Conservation (phyloP, 1,140 invertebrate species). For the Ceratosolen solmsi region DNA sequence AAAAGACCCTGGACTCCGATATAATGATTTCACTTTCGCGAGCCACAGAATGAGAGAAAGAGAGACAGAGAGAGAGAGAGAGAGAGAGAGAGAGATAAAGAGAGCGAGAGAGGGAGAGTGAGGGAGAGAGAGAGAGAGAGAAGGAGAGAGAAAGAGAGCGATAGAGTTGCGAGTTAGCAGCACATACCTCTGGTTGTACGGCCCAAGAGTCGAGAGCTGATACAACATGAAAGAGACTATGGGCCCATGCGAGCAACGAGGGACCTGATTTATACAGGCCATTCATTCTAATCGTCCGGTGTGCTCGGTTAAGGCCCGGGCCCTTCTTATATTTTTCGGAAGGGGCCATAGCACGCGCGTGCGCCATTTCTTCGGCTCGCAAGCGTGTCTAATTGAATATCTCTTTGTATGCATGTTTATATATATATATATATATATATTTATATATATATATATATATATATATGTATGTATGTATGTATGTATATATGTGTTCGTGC, state of each 20-base stretch:
- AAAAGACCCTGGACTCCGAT: too few species aligned
- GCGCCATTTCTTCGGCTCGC: conserved; percentile 36
- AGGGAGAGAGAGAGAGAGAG: too few species aligned
- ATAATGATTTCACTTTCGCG: too few species aligned
- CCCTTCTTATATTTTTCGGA: conserved; percentile 23
- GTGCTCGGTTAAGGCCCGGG: background rate
- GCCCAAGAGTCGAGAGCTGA: background rate
- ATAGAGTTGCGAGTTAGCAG: background rate
- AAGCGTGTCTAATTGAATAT: conserved; percentile 68
- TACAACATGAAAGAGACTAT: conserved; percentile 24
- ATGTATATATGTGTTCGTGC: background rate
- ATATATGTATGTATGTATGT: background rate
- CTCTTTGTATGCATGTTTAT: conserved; percentile 5
- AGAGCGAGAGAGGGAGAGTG: too few species aligned
- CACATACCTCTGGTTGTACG: background rate
- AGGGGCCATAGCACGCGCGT: background rate
- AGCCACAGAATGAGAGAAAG: background rate
- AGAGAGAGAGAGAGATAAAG: too few species aligned
- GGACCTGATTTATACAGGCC: conserved; percentile 71
- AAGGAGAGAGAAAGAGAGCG: background rate
- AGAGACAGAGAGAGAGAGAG: background rate
- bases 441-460: background rate
- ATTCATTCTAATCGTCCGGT: conserved; percentile 74
- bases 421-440: conserved; percentile 40
- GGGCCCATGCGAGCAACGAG: conserved; percentile 57